A percentile compares a stretch with the other conserved stretches of the same genome.
Evolutionary conservation across 2,113 vertebrate genomes (phyloP).

Genomic region (Leptocoma aspasia): DNA sequence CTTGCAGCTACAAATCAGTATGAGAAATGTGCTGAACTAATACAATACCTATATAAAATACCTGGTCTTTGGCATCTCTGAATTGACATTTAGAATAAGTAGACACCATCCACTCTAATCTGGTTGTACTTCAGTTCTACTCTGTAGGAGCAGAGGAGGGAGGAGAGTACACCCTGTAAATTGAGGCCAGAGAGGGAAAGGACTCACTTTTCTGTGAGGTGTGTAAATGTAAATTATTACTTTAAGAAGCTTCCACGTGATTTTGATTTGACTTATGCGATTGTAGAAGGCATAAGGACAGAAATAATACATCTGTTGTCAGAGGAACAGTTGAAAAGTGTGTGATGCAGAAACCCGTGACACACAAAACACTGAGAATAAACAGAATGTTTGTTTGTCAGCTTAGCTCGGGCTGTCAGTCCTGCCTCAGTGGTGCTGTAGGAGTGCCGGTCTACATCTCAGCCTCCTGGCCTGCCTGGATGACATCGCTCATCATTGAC

Average conservation of each 20-base stretch:
- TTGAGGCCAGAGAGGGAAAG: neutral
- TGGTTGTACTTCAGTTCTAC: neutral
- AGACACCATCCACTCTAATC: neutral
- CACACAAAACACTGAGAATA: neutral
- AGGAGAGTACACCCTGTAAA: neutral
- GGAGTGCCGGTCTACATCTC: neutral
- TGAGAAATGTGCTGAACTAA: neutral
- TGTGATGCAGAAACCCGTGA: neutral
- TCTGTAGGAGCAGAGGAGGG: neutral
- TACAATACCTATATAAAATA: neutral
- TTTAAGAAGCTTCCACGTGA: neutral
- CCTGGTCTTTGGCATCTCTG: neutral
- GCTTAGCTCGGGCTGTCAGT: neutral
- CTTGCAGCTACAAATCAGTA: neutral
- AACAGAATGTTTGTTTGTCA: neutral
- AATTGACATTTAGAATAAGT: neutral
- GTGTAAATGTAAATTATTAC: neutral
- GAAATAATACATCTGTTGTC: neutral
- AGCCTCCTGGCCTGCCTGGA: neutral
- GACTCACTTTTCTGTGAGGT: neutral
- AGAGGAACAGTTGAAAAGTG: neutral
- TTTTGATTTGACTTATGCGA: too few relatives aligned
- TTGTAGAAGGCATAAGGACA: neutral
- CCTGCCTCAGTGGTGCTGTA: neutral
- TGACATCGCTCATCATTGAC: neutral